Percentiles rank a stretch among this genome's conserved stretches.
Evolutionary conservation across 2,113 vertebrate species (phyloP).

Genomic region (Pelecanus crispus): DNA sequence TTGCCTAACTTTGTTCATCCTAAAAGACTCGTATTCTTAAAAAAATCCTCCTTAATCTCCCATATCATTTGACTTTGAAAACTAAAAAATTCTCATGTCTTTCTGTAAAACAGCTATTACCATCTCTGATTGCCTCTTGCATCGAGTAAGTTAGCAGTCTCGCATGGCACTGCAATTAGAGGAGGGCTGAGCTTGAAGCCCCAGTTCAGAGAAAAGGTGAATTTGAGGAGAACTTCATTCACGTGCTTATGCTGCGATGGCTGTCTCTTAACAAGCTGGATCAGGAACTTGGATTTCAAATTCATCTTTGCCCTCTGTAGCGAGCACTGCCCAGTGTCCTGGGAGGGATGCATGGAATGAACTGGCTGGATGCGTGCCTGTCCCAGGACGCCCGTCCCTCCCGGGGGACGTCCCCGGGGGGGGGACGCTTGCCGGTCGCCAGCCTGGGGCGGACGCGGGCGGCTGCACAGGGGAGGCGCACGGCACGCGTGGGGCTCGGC

Average conservation of each 20-base stretch:
- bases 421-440: not conserved
- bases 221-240: not conserved
- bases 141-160: accelerated
- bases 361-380: not conserved
- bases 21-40: not conserved
- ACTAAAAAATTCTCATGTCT: not conserved
- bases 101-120: not conserved
- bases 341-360: too few relatives aligned
- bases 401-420: not conserved
- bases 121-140: not conserved
- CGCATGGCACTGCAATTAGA: not conserved
- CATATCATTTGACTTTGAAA: not conserved
- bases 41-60: not conserved
- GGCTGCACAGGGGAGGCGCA: not conserved
- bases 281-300: not conserved
- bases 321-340: accelerated
- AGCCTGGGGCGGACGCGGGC: not conserved
- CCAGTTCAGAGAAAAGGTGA: not conserved
- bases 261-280: not conserved
- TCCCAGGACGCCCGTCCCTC: accelerated
- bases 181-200: not conserved
- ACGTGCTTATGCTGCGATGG: accelerated
- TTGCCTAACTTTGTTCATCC: not conserved
- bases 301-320: not conserved
- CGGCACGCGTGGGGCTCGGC: too few relatives aligned